Base-by-base conservation (phyloP, 2,888 invertebrate genomes). In the Eupelmus urozonus region DNA sequence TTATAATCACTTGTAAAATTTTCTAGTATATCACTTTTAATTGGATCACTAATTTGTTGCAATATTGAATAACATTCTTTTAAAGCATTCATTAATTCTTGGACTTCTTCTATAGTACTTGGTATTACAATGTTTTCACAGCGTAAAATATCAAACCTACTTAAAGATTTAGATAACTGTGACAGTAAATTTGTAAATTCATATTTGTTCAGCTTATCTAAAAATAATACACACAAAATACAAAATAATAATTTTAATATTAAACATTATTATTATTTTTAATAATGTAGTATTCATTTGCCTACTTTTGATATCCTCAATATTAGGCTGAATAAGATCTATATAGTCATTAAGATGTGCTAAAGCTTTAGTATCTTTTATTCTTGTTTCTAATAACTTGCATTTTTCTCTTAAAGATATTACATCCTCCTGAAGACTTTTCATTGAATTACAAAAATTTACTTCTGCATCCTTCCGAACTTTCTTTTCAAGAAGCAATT, bases 61-160 rank as follows among this genome's bases (percentile, higher is more conserved):
- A 80, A 57, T 60, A 49, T 1, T 55, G 18, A 40, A 57, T 23
- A 23, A 51, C 80, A 78, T 7, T 78, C 65, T 60, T n/a, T 40
- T 23, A 80, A 27, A 20, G 62, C 55, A 45, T 76, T 55, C 66
- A 76, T 29, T n/a, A 80, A 78, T 13, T 78, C 45, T n/a, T 60
- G 13, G 9, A 78, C 0, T 20, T 80, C 76, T 70, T 78, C 70
- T 20, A 11, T 2, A 40, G 11, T 49, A 42, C 13, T 51, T n/a
- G 80, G 80, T 55, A 80, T 16, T 42, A 57, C 11, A 57, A 78
- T 70, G 55, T 80, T 78, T 70, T 80, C 76, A 76, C 78, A 78
- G 2, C 60, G 59, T 40, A 80, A 55, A 45, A 80, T 23, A 70
- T 78, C 76, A 62, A 80, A 80, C 49, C 67, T 63, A 40, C 66